These are phyloP conservation scores for Myotis yumanensis DNA, from an alignment of 2,113 vertebrate genomes.

Conservation along the genomic window DNA sequence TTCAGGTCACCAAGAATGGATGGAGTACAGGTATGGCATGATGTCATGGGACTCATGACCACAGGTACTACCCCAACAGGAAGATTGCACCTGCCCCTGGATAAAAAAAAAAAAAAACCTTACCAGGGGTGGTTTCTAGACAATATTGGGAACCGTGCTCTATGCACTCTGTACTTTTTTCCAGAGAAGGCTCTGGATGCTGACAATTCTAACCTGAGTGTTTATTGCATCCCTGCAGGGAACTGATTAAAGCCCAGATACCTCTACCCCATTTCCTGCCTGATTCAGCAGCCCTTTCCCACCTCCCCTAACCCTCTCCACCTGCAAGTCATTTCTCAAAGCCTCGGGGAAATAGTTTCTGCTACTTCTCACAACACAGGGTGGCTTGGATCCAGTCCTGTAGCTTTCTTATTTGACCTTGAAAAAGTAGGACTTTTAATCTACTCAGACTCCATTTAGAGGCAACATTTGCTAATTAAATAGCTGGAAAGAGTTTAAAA, in stretches of 20 bases:
- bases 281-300: too few species aligned
- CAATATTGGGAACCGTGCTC: not conserved
- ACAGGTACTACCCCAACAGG: too few species aligned
- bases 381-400: not conserved
- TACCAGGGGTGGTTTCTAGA: not conserved
- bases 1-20: too few species aligned
- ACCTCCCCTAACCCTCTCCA: too few species aligned
- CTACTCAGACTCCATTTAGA: not conserved
- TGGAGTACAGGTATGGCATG: not conserved
- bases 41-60: too few species aligned
- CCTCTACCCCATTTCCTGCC: not conserved
- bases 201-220: accelerated
- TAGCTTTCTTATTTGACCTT: not conserved
- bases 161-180: not conserved
- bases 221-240: not conserved
- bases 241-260: not conserved
- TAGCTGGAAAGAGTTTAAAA: not conserved
- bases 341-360: not conserved
- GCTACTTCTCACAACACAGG: not conserved
- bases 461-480: not conserved
- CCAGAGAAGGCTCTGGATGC: not conserved
- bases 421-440: not conserved
- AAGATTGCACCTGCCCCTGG: not conserved
- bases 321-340: not conserved
- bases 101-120: not conserved